phyloP scores from a whole-genome alignment of 2,888 invertebrate species.

The Hyles lineata region DNA sequence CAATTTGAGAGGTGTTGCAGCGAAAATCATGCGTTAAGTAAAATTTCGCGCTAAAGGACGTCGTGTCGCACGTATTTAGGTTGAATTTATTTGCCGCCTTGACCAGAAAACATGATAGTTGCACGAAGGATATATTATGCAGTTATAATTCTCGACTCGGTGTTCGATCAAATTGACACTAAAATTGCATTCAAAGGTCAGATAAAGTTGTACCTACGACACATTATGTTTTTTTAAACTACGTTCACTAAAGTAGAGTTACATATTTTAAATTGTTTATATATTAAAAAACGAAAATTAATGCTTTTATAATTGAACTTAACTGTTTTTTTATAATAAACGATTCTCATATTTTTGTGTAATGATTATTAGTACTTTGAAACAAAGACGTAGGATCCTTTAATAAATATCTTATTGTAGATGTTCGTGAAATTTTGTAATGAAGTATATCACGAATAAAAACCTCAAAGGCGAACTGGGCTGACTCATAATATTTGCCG shows the following conservation, averaged over 20 bases:
- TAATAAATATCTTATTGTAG: neutral
- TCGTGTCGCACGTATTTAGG: slow-evolving; percentile 12
- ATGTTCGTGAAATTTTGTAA: neutral
- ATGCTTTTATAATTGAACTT: no score
- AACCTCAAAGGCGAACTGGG: neutral
- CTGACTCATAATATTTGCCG: slow-evolving; percentile 6
- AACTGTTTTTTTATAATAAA: no score
- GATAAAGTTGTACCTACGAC: neutral
- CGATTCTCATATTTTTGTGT: no score
- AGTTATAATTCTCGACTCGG: slow-evolving; percentile 6
- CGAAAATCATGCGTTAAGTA: slow-evolving; percentile 11
- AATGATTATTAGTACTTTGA: neutral
- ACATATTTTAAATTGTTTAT: neutral
- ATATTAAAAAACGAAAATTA: no score
- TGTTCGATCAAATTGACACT: neutral
- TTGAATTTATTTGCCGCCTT: slow-evolving; percentile 20
- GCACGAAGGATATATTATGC: slow-evolving; percentile 23
- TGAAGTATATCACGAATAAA: slow-evolving; percentile 14
- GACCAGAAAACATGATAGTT: slow-evolving; percentile 26
- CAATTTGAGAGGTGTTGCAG: no score
- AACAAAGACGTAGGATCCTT: neutral
- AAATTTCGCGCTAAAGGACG: slow-evolving; percentile 3
- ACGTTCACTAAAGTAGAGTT: neutral
- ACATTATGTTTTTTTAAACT: neutral
- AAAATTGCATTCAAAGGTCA: neutral